Evolutionary conservation across 2,113 vertebrate species (phyloP).

Genomic region (Neogale vison): DNA sequence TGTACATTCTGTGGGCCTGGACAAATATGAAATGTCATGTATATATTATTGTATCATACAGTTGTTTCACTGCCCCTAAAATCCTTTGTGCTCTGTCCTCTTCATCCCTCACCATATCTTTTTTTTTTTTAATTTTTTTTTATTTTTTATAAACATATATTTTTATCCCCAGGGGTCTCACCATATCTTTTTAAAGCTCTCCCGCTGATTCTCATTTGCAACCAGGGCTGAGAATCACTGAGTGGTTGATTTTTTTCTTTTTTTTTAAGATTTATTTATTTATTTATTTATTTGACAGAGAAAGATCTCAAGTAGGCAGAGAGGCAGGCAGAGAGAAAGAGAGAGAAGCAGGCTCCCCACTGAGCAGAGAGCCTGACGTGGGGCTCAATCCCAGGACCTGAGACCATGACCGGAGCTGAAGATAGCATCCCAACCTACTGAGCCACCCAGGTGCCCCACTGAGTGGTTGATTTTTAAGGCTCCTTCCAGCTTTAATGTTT

Average conservation of each 20-base stretch:
- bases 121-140: too few species aligned
- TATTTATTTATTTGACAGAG: too few species aligned
- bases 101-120: background rate
- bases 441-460: background rate
- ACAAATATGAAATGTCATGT: background rate
- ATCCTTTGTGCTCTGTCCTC: background rate
- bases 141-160: too few species aligned
- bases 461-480: background rate
- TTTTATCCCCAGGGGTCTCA: too few species aligned
- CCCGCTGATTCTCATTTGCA: background rate
- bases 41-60: background rate
- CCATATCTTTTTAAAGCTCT: background rate
- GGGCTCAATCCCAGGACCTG: too few species aligned
- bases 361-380: too few species aligned
- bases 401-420: too few species aligned
- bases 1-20: background rate
- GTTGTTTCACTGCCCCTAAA: background rate
- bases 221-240: background rate
- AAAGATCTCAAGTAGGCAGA: too few species aligned
- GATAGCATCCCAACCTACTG: too few species aligned
- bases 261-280: too few species aligned
- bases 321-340: too few species aligned
- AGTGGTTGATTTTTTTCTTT: background rate
- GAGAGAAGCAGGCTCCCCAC: too few species aligned
- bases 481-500: background rate